A percentile compares a stretch with the other conserved stretches of the same genome.
Conservation (phyloP, 1,140 invertebrate genomes). For the Metopolophium dirhodum region DNA sequence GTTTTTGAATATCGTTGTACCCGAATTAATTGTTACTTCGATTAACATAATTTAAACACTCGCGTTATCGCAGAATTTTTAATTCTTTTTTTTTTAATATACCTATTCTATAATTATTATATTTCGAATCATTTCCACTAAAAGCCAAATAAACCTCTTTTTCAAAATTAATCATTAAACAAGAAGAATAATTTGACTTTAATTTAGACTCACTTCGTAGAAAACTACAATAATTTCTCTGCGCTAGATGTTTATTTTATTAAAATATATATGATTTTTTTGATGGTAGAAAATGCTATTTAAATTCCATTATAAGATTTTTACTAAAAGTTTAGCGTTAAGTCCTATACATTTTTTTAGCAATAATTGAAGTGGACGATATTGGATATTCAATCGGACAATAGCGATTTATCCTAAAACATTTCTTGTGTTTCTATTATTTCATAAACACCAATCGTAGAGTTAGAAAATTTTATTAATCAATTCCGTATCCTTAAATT, state of each 20-base stretch:
- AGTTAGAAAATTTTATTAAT: background rate
- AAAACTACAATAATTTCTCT: background rate
- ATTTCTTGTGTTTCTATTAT: too few relatives aligned
- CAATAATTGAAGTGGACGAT: background rate
- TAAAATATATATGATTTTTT: background rate
- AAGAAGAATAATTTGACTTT: background rate
- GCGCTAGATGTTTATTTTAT: background rate
- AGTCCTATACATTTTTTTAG: background rate
- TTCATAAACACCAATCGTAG: background rate
- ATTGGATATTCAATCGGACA: too few relatives aligned
- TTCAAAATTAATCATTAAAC: background rate
- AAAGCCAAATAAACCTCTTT: background rate
- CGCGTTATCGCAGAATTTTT: background rate
- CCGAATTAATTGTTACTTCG: background rate
- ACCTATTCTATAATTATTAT: background rate
- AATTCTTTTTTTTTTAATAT: background rate
- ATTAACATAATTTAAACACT: conserved; percentile 9
- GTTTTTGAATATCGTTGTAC: background rate
- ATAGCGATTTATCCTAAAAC: too few relatives aligned
- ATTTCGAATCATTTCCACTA: background rate
- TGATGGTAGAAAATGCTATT: too few relatives aligned
- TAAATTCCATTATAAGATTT: background rate
- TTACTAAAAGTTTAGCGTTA: background rate
- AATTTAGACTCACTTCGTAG: background rate
- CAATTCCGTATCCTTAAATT: too few relatives aligned